Percentiles rank a stretch among this genome's conserved stretches.
Conservation (phyloP, 35 echinoderm and acorn worm species). For the Lytechinus pictus region DNA sequence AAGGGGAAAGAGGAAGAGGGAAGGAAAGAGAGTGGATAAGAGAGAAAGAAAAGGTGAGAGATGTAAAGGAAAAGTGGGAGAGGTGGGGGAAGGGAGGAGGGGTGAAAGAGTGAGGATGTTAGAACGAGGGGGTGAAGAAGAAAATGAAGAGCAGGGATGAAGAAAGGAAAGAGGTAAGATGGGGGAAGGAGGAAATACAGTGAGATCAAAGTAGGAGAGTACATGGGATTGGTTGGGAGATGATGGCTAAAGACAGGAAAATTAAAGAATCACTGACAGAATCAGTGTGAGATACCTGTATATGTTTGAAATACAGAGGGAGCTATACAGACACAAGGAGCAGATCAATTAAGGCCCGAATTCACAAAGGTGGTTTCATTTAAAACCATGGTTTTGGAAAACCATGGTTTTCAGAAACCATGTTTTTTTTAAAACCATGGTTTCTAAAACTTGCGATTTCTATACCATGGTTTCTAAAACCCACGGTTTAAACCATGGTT, state of each 20-base stretch:
- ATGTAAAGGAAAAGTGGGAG: too few species aligned
- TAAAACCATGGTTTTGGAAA: too few species aligned
- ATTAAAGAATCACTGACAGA: background rate
- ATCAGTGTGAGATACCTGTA: background rate
- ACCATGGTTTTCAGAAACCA: too few species aligned
- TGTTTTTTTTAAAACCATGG: too few species aligned
- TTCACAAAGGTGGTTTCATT: too few species aligned
- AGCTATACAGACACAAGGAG: background rate
- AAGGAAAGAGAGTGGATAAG: background rate
- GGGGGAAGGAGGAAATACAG: background rate
- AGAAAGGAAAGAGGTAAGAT: background rate
- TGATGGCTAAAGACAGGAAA: background rate
- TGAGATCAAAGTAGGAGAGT: too few species aligned
- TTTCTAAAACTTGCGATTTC: too few species aligned
- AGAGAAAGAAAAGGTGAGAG: background rate
- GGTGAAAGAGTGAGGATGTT: background rate
- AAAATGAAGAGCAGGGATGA: background rate
- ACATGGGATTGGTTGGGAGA: background rate
- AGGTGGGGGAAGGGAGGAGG: background rate
- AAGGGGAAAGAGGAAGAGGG: background rate
- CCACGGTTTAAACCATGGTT: too few species aligned
- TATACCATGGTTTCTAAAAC: too few species aligned
- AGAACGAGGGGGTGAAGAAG: background rate
- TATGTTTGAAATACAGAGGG: background rate
- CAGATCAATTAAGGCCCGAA: background rate